phyloP scores from a whole-genome alignment of 1,140 invertebrate genomes.

The Drosophila ohnishii region DNA sequence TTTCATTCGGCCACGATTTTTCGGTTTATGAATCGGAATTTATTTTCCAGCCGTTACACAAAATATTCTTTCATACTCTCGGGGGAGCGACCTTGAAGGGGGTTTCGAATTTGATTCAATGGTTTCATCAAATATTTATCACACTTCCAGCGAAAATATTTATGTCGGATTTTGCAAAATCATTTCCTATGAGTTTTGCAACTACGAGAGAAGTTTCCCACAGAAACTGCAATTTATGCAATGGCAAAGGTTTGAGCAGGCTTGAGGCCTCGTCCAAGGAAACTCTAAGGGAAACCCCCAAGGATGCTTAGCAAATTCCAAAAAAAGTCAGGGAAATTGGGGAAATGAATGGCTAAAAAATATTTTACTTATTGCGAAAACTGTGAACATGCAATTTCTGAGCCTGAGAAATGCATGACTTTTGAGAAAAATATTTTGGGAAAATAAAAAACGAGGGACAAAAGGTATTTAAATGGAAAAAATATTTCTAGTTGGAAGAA shows the following conservation, averaged over 20 bases:
- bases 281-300: conserved; percentile 10
- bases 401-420: background rate
- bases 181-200: conserved; percentile 63
- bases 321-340: conserved; percentile 5
- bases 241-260: conserved; percentile 37
- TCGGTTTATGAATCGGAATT: conserved; percentile 33
- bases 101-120: conserved; percentile 16
- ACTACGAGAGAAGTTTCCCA: conserved; percentile 36
- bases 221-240: conserved; percentile 56
- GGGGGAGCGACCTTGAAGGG: conserved; percentile 44
- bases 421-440: background rate
- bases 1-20: conserved; percentile 40
- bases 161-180: conserved; percentile 51
- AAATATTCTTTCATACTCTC: conserved; percentile 57
- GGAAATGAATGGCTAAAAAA: background rate
- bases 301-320: conserved; percentile 23
- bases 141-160: conserved; percentile 75
- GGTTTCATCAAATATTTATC: conserved; percentile 61
- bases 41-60: conserved; percentile 35
- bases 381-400: background rate
- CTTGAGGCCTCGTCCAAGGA: background rate
- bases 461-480: background rate
- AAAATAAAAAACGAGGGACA: background rate
- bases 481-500: background rate
- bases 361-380: background rate